Conservation (phyloP, 2,797 vertebrate genomes). For the Paramormyrops hopkinsi region DNA sequence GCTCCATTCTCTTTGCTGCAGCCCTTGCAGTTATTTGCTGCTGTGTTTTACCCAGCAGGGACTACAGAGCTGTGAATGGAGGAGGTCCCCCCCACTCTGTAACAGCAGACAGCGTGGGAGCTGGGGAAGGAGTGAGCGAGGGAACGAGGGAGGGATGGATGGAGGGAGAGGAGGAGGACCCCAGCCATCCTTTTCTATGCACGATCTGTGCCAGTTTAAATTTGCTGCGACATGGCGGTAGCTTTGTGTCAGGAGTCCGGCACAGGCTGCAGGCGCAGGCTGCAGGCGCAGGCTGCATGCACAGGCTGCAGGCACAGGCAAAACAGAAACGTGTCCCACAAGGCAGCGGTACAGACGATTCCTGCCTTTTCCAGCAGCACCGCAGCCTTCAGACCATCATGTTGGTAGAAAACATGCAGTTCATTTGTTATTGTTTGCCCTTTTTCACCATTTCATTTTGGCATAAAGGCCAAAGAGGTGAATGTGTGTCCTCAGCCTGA, state of each 20-base stretch:
- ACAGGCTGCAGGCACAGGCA: background rate
- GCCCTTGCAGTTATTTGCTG: slow-evolving; percentile 7
- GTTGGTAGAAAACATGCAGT: background rate
- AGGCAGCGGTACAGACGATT: background rate
- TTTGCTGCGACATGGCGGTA: background rate
- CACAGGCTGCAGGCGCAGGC: too few relatives aligned
- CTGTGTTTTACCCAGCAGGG: background rate
- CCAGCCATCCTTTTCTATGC: background rate
- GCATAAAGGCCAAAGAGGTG: background rate
- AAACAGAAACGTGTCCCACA: background rate
- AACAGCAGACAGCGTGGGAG: background rate
- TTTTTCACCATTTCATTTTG: background rate
- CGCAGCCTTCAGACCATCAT: background rate
- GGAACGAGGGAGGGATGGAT: background rate
- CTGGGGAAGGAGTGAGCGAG: background rate
- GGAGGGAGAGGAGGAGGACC: background rate
- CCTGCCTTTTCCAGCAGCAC: background rate
- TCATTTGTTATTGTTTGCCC: background rate
- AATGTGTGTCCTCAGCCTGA: background rate
- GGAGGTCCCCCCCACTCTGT: background rate
- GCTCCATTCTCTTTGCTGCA: background rate
- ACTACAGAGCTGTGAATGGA: background rate
- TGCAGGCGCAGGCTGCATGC: too few relatives aligned
- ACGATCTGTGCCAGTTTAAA: background rate
- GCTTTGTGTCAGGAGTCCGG: background rate